Evolutionary conservation across 2,888 invertebrate species (phyloP), one percentile per base, ranked within the genome.

Genomic region (Merodon equestris): DNA sequence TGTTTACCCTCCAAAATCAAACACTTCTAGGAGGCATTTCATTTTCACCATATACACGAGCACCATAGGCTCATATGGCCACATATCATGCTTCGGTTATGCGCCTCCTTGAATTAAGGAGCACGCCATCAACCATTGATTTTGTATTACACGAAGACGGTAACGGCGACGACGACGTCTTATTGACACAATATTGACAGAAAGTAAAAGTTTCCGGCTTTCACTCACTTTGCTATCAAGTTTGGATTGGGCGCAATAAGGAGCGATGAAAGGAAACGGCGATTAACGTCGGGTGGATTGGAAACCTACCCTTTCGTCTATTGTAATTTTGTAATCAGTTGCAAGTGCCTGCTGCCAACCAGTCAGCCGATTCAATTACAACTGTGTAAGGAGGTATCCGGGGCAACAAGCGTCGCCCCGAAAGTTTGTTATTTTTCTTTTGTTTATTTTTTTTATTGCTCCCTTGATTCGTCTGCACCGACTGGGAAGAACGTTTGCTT

Each of bases 171-270:
- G 27, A 27, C 68, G 74, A 83, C 64, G 74, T 72, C 83, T 82
- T 84, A 86, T 86, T 86, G 86, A 86, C 86, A 86, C 85, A 86
- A 85, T 85, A 86, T 85, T 85, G 86, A 85, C 85, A 85, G 86
- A 85, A 87, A 86, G 84, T 84, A 79, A 83, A 77, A 81, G 82
- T 79, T 83, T 82, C 81, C 82, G 83, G 79, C 72, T 63, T 81
- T 63, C 81, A 56, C 45, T 82, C 75, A 75, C 42, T 54, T 75
- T 72, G 75, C 75, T 64, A 66, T 75, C 81, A 76, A 51, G 15
- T 61, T n/a, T 27, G 7, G 17, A 15, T 15, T n/a, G 57, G 40
- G n/a, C n/a, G n/a, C n/a, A n/a, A n/a, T n/a, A n/a, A n/a, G n/a
- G n/a, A n/a, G n/a, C n/a, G n/a, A n/a, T 40, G 56, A 36, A 27